Evolutionary conservation across 92 coral and sea anemone species (phyloP).

Genomic region (Epizoanthus scotinus): DNA sequence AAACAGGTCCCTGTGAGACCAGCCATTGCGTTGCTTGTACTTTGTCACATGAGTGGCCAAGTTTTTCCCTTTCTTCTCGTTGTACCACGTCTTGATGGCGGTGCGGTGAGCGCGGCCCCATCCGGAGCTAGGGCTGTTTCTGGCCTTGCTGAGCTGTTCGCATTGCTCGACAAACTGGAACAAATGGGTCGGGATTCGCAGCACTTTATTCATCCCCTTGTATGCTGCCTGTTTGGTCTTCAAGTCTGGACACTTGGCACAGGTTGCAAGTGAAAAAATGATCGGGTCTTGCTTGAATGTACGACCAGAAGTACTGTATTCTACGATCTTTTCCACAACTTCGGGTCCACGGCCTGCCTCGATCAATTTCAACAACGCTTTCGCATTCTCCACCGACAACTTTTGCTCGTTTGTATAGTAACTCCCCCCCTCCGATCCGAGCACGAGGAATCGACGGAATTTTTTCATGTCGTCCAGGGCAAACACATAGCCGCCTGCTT

Average conservation of each 20-base stretch:
- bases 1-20: slow-evolving; percentile 89
- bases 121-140: slow-evolving; percentile 62
- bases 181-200: slow-evolving; percentile 88
- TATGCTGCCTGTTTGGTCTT: slow-evolving; percentile 85
- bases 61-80: slow-evolving; percentile 61
- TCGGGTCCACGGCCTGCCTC: slow-evolving; percentile 76
- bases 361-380: slow-evolving; percentile 68
- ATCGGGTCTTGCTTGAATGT: slow-evolving; percentile 90
- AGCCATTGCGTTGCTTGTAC: slow-evolving; percentile 90
- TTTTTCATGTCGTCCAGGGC: slow-evolving; percentile 80
- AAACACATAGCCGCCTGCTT: slow-evolving; percentile 89
- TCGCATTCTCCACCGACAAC: slow-evolving; percentile 76
- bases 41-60: slow-evolving; percentile 83
- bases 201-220: slow-evolving; percentile 62
- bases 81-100: slow-evolving; percentile 92
- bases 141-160: slow-evolving; percentile 66
- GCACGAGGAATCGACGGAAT: slow-evolving; percentile 82
- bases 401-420: slow-evolving; percentile 65
- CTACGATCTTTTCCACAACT: slow-evolving; percentile 66
- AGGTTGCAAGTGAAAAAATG: slow-evolving; percentile 77
- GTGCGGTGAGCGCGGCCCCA: slow-evolving; percentile 97
- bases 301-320: slow-evolving; percentile 86
- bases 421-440: slow-evolving; percentile 85
- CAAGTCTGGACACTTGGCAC: slow-evolving; percentile 73
- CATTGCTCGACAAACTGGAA: slow-evolving; percentile 84